Conservation (phyloP, 2,797 vertebrate species). For the Enoplosus armatus region DNA sequence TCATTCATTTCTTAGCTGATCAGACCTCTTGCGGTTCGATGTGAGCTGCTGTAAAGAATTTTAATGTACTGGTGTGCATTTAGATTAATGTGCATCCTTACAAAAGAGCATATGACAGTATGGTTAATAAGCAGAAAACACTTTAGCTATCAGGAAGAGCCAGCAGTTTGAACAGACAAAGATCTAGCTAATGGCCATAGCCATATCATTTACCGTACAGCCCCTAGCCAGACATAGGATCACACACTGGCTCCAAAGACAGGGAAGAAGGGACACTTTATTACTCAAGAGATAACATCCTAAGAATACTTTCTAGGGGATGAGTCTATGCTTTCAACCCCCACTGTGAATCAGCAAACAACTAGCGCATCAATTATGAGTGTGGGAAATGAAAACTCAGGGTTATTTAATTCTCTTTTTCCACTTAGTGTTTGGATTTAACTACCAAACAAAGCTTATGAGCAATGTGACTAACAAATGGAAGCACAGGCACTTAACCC, state of each 20-base stretch:
- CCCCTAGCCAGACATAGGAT: slow-evolving; percentile 47
- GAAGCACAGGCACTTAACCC: slow-evolving; percentile 49
- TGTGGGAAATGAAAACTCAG: slow-evolving; percentile 50
- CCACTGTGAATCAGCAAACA: slow-evolving; percentile 51
- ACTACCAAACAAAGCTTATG: slow-evolving; percentile 39
- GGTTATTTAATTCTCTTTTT: slow-evolving; percentile 58
- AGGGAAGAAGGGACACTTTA: slow-evolving; percentile 57
- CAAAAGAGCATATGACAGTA: slow-evolving; percentile 74
- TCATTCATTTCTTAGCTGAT: slow-evolving; percentile 62
- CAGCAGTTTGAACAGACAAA: slow-evolving; percentile 70
- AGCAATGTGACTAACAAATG: slow-evolving; percentile 48
- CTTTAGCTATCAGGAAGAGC: slow-evolving; percentile 67
- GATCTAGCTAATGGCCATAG: slow-evolving; percentile 72
- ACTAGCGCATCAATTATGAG: slow-evolving; percentile 57
- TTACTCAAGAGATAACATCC: slow-evolving; percentile 67
- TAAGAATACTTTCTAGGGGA: slow-evolving; percentile 43
- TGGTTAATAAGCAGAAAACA: slow-evolving; percentile 77
- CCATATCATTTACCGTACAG: slow-evolving; percentile 73
- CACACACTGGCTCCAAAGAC: slow-evolving; percentile 47
- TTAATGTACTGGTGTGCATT: slow-evolving; percentile 61
- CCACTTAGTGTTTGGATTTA: slow-evolving; percentile 40
- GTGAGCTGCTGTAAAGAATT: slow-evolving; percentile 58
- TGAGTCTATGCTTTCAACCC: slow-evolving; percentile 45
- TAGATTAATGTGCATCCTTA: slow-evolving; percentile 68
- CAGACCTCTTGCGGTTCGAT: slow-evolving; percentile 56